Evolutionary conservation across 2,888 invertebrate genomes (phyloP), one percentile per base, ranked within the genome.

Genomic region (Drosophila rellima): DNA sequence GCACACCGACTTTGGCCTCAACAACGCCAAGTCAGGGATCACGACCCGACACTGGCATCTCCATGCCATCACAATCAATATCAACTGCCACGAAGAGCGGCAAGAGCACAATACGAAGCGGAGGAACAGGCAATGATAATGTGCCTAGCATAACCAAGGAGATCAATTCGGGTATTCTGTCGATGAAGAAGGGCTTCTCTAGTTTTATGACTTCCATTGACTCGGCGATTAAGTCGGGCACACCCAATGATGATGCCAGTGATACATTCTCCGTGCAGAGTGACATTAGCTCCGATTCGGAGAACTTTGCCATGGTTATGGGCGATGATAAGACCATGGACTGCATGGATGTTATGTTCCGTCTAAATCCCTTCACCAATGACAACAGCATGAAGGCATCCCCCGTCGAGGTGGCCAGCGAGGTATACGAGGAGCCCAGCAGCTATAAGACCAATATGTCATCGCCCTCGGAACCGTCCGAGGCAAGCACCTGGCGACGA

Each of bases 201-300:
- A 96, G 95, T 67, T 94, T 97, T 37, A 96, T 97, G 94, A 96
- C 96, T 57, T 96, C 96, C 0, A 94, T 97, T 65, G 97, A 97
- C 93, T 95, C 95, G 74, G 97, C 96, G n/a, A 92, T 96, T 62
- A 96, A 96, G 74, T 94, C 94, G 2, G 94, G 94, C 45, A 94
- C 95, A 0, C 88, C 90, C 37, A 91, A 86, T 52, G 96, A 97
- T 89, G 96, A 96, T 67, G 94, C 95, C 55, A 96, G 96, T 86
- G 96, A 96, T 89, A 95, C 95, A 0, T 93, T 95, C 74, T 96
- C 96, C 0, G 94, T 96, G 81, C 94, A 95, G 80, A 97, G 97
- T 78, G 97, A 97, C 70, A 95, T 95, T 35, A 97, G 96, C 79
- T 97, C 97, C 0, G 98, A 98, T 93, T 97, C 97, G 74, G 97